phyloP scores from a whole-genome alignment of 2,888 invertebrate genomes.

The Rhamnusium bicolor region DNA sequence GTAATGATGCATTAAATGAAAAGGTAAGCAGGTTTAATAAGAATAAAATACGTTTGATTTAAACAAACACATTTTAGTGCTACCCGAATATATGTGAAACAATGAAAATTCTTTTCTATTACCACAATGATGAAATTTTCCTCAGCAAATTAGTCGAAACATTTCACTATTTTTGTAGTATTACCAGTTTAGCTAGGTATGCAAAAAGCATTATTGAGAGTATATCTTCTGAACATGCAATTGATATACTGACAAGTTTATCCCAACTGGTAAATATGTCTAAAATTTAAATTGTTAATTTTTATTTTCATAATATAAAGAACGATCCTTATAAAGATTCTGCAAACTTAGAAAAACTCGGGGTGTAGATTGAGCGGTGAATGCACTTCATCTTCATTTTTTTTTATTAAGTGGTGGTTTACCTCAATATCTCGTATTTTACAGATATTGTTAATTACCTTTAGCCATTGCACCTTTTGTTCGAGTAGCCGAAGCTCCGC shows the following conservation, averaged over 20 bases:
- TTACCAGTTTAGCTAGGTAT: slow-evolving; percentile 17
- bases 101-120: slow-evolving; percentile 27
- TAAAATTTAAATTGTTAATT: not conserved
- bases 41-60: not conserved
- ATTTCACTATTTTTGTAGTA: slow-evolving; percentile 13
- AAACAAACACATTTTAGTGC: slow-evolving; percentile 19
- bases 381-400: no score
- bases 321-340: no score
- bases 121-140: slow-evolving; percentile 31
- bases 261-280: slow-evolving; percentile 13
- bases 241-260: slow-evolving; percentile 6
- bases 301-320: not conserved
- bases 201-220: slow-evolving; percentile 7
- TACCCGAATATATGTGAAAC: slow-evolving; percentile 22
- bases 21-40: slow-evolving; percentile 7
- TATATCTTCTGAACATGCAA: slow-evolving; percentile 15
- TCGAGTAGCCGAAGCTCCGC: no score
- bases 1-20: slow-evolving; percentile 15
- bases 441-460: no score
- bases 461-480: no score
- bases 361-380: no score
- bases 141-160: slow-evolving; percentile 27
- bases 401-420: no score
- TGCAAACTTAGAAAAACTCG: no score
- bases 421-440: no score